Evolutionary conservation across 2,113 vertebrate genomes (phyloP).

Genomic region (Cyphomyrus plagiostoma): DNA sequence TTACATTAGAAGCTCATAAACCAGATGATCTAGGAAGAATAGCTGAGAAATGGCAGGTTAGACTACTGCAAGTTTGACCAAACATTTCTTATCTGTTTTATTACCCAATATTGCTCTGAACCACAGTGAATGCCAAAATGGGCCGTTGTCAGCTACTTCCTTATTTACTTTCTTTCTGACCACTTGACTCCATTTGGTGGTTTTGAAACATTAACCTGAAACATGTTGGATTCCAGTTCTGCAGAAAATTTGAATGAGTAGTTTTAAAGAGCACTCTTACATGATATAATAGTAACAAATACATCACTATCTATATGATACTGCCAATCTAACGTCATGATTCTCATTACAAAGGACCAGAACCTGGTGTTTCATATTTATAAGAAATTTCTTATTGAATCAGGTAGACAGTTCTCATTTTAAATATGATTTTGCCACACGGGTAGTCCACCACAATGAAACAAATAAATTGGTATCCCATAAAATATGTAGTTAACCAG

Average conservation of each 20-base stretch:
- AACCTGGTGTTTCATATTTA: neutral
- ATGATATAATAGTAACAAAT: neutral
- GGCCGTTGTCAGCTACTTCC: neutral
- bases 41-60: neutral
- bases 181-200: neutral
- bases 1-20: neutral
- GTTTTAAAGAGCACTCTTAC: neutral
- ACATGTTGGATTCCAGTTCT: neutral
- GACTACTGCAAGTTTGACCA: neutral
- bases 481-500: neutral
- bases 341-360: neutral
- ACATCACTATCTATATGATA: neutral
- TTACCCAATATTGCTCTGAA: neutral
- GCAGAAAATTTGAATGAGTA: neutral
- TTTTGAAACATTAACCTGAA: neutral
- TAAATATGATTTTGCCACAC: neutral
- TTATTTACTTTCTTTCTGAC: neutral
- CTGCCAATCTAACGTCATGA: neutral
- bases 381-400: neutral
- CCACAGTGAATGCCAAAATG: neutral
- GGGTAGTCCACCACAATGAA: neutral
- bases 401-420: neutral
- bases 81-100: constrained; percentile 16
- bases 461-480: neutral
- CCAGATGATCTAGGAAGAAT: neutral